Percentiles rank a stretch among this genome's conserved stretches.
phyloP scores from a whole-genome alignment of 2,888 invertebrate species.

The Sicus ferrugineus region DNA sequence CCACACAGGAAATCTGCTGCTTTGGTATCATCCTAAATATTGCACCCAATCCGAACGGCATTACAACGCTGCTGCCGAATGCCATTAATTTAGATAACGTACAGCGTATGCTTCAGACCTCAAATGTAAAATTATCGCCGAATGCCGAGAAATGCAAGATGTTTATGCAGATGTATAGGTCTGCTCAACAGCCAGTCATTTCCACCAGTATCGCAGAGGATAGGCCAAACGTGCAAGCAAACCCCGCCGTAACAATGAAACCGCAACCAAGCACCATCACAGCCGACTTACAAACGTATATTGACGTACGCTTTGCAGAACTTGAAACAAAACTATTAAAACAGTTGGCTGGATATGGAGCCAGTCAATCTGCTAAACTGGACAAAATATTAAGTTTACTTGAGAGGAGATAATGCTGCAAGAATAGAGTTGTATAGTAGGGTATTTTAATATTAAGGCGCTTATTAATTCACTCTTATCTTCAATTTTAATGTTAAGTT shows the following conservation, averaged over 20 bases:
- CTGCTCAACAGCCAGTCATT: conserved; percentile 24
- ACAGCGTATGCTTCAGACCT: conserved; percentile 51
- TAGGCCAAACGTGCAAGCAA: not conserved
- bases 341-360: conserved; percentile 50
- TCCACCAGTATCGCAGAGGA: not conserved
- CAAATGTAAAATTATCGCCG: conserved; percentile 46
- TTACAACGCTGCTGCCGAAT: conserved; percentile 50
- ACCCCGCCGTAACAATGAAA: conserved; percentile 3
- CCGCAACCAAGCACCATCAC: not conserved
- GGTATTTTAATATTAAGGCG: not conserved
- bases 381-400: conserved; percentile 54
- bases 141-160: conserved; percentile 53
- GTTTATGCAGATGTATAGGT: conserved; percentile 46
- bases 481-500: too few relatives aligned
- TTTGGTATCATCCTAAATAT: conserved; percentile 57
- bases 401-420: conserved; percentile 35
- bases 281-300: conserved; percentile 45
- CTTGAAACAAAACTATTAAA: conserved; percentile 48
- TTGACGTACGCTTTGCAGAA: conserved; percentile 50
- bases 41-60: conserved; percentile 57
- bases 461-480: too few relatives aligned
- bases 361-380: conserved; percentile 52
- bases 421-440: not conserved
- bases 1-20: conserved; percentile 54
- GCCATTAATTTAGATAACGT: conserved; percentile 55